Evolutionary conservation across 2,797 vertebrate species (phyloP).

Genomic region (Garrulus glandarius): DNA sequence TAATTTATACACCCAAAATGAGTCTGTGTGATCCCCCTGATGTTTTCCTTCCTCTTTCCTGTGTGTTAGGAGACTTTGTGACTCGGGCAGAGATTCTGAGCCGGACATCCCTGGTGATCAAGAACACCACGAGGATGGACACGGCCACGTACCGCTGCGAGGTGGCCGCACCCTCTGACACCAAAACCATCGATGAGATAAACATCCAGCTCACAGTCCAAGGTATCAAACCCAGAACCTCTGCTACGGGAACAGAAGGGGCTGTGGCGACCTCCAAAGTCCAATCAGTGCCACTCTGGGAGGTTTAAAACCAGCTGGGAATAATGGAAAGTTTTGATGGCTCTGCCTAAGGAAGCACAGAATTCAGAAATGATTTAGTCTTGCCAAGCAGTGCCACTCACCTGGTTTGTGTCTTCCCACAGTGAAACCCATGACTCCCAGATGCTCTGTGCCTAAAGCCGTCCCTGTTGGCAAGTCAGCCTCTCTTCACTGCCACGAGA

Average conservation of each 20-base stretch:
- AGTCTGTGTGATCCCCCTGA: background rate
- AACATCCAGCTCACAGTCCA: constrained; percentile 91
- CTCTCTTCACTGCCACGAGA: constrained; percentile 91
- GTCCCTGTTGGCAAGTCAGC: constrained; percentile 91
- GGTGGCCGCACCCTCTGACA: constrained; percentile 89
- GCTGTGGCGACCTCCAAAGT: background rate
- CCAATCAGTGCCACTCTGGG: background rate
- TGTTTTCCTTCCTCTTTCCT: background rate
- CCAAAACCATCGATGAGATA: constrained; percentile 92
- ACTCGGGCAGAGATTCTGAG: constrained; percentile 88
- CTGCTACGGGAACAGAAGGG: background rate
- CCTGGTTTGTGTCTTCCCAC: background rate
- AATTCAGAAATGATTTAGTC: background rate
- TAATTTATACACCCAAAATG: background rate
- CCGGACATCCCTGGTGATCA: constrained; percentile 90
- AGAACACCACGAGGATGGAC: constrained; percentile 89
- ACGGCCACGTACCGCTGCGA: constrained; percentile 96
- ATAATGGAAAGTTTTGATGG: background rate
- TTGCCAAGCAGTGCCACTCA: background rate
- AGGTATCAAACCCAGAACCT: constrained; percentile 73
- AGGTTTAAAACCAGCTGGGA: background rate
- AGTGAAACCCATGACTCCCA: constrained; percentile 92
- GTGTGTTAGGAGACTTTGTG: constrained; percentile 84
- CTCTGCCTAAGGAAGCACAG: background rate
- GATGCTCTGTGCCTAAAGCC: constrained; percentile 88